Evolutionary conservation across 2,113 vertebrate species (phyloP), one percentile per base, ranked within the genome.

Genomic region (Chlamydotis undulata): DNA sequence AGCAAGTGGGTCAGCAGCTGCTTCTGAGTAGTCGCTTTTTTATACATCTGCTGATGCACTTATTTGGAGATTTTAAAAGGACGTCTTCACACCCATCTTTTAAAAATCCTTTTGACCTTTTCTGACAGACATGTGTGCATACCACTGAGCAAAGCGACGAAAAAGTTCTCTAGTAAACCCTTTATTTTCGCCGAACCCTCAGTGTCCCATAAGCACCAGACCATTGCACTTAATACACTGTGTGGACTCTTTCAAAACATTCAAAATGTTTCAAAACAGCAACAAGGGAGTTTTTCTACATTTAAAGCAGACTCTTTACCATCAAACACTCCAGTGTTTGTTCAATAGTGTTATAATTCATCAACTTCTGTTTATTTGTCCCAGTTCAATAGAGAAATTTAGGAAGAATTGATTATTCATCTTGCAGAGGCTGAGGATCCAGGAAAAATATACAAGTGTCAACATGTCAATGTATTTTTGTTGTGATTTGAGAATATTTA

Each of bases 71-170:
- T 93, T 96, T 89, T 90, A 49, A 95, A 71, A 76, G 24, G 26
- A 81, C 21, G 16, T 28, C 61, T 87, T 91, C 61, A 53, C 70
- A 77, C 18, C 16, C 29, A 11, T 41, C 39, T 78, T 96, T 90
- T 85, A 81, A 84, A 96, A 95, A 85, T 77, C 53, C n/a, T 60
- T 93, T 88, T 74, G 67, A 79, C 53, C 18, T 73, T 87, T 71
- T 88, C 39, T 9, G 33, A 80, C 61, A 77, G 26, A 61, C 9
- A 3, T 16, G 18, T 77, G 24, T 69, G 41, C 87, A 64, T 28
- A 78, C 4, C 56, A 52, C 15, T 23, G 23, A 61, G 37, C 25
- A 90, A 91, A 88, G 29, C 22, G 37, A 22, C 17, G 28, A 53
- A 41, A 75, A 69, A 52, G 13, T 92, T 70, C 14, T 37, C 21